These are phyloP conservation scores for Mystacides longicornis DNA, from an alignment of 2,888 invertebrate species.

Conservation along the genomic window DNA sequence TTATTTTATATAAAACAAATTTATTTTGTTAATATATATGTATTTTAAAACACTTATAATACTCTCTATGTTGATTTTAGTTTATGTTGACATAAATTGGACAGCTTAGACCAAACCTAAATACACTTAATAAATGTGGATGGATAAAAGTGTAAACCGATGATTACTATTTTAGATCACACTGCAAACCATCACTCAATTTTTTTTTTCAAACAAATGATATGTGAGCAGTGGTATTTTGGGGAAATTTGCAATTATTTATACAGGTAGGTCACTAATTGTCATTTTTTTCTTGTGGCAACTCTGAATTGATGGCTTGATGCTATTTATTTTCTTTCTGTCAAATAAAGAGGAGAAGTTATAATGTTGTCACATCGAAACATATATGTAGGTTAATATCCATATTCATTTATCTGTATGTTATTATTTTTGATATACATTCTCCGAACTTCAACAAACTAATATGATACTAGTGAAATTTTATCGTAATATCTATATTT, in stretches of 20 bases:
- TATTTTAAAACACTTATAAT: constrained; percentile 32
- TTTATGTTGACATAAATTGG: constrained; percentile 26
- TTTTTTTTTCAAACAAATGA: too few relatives aligned
- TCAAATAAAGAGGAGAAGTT: too few relatives aligned
- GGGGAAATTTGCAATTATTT: too few relatives aligned
- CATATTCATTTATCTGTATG: not conserved
- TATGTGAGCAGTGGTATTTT: too few relatives aligned
- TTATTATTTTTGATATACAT: constrained; percentile 1
- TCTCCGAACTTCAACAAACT: not conserved
- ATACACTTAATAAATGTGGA: constrained; percentile 25
- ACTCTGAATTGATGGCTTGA: not conserved
- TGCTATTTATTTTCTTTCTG: too few relatives aligned
- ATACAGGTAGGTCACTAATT: too few relatives aligned
- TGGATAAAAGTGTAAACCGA: constrained; percentile 24
- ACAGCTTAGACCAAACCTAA: constrained; percentile 27
- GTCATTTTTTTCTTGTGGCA: too few relatives aligned
- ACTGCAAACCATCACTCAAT: too few relatives aligned
- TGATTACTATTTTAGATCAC: too few relatives aligned
- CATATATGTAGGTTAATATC: not conserved
- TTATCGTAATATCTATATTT: too few relatives aligned
- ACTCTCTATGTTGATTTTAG: constrained; percentile 36
- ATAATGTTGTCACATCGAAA: not conserved
- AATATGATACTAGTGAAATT: too few relatives aligned
- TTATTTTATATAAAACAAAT: constrained; percentile 25
- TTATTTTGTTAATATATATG: constrained; percentile 34